Evolutionary conservation across 2,797 vertebrate genomes (phyloP).

Genomic region (Tauraco hartlaubi): DNA sequence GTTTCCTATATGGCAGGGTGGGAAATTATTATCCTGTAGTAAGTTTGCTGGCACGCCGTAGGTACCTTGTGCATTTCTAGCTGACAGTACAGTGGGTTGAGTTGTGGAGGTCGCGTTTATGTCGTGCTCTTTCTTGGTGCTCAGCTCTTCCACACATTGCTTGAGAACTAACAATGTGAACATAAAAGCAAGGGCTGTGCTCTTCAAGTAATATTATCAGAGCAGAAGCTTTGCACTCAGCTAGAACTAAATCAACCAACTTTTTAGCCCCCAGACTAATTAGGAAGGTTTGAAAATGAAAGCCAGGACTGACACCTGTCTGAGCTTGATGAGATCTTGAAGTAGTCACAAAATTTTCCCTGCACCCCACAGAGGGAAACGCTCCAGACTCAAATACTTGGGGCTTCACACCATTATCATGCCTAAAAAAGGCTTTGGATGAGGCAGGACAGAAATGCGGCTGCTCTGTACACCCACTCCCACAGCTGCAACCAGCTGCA

Average conservation of each 20-base stretch:
- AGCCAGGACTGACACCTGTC: not conserved
- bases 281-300: not conserved
- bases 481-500: not conserved
- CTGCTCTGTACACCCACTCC: not conserved
- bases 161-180: not conserved
- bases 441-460: not conserved
- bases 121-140: not conserved
- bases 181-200: not conserved
- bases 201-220: not conserved
- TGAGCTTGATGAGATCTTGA: not conserved
- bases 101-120: not conserved
- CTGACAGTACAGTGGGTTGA: not conserved
- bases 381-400: not conserved
- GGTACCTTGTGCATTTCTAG: not conserved
- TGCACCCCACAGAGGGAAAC: not conserved
- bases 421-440: not conserved
- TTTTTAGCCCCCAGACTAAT: not conserved
- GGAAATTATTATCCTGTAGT: not conserved
- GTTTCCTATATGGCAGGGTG: not conserved
- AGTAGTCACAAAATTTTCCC: not conserved
- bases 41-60: not conserved
- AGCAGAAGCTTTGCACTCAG: not conserved
- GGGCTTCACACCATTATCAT: not conserved
- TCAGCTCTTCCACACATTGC: not conserved
- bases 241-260: not conserved